Base-by-base conservation (phyloP, 2,888 invertebrate genomes). In the Nymphalis polychloros region DNA sequence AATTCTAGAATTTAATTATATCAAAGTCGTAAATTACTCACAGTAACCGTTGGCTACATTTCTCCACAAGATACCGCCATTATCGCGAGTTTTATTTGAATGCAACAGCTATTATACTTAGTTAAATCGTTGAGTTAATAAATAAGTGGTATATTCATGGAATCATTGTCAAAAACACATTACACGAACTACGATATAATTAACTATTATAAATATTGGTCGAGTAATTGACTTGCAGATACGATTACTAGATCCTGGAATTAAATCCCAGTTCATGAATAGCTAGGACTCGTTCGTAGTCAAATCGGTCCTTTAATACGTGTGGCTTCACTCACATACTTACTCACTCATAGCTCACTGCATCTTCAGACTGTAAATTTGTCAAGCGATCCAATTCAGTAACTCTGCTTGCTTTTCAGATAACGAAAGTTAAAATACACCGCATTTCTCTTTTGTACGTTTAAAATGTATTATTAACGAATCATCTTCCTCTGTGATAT, bases 1-100 rank as follows among this genome's bases (percentile, higher is more conserved):
- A 71, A 64, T 72, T 69, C 63, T 46, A 64, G 68, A 73, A 68
- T 74, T 74, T 74, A 72, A 74, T 70, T 74, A 73, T 65, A 71
- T 63, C 61, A 52, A 47, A 60, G 61, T 70, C 73, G 73, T 74
- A 74, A 73, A 74, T 74, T 71, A 70, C 70, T 72, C 67, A 31
- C 60, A 67, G 67, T 72, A 70, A 70, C 67, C 57, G 62, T 71
- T 70, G 62, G 70, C 71, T 71, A 72, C 69, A 75, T 69, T 72
- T 71, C 71, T 64, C 60, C 70, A 64, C 68, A 68, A 74, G 73
- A 74, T 55, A 31, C 31, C 59, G 59, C 59, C 63, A 61, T 68
- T 69, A 68, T 50, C 63, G 52, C 19, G 23, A 65, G 17, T 49
- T 62, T 59, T 69, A 62, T 65, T 60, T 63, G 35, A 63, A 69